phyloP scores from a whole-genome alignment of 2,797 vertebrate genomes.

The Rhincodon typus region DNA sequence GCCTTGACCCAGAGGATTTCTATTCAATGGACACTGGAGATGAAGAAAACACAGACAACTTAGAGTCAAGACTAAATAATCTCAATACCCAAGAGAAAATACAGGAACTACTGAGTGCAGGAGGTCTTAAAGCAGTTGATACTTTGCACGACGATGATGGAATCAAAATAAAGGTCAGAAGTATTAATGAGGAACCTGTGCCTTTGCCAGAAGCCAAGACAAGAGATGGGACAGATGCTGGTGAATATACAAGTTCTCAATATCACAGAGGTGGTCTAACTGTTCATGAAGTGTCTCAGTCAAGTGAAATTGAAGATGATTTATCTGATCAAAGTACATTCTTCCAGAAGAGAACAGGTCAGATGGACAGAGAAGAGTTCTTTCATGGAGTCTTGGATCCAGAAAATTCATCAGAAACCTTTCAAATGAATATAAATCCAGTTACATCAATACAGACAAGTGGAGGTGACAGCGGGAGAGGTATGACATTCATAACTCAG shows the following conservation, averaged over 20 bases:
- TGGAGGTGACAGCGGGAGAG: conserved; percentile 46
- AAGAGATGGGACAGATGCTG: not conserved
- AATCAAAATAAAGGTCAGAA: not conserved
- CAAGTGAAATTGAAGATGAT: not conserved
- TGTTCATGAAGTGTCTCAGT: too few species aligned
- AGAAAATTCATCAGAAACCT: conserved; percentile 69
- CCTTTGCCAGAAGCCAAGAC: not conserved
- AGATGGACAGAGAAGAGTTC: not conserved
- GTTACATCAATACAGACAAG: conserved; percentile 45
- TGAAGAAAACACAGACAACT: conserved; percentile 51
- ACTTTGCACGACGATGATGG: not conserved
- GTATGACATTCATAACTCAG: conserved; percentile 40
- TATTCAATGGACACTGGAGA: conserved; percentile 41
- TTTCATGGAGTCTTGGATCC: conserved; percentile 50
- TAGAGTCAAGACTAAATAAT: not conserved
- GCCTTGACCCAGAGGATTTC: conserved; percentile 61
- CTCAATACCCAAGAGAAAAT: not conserved
- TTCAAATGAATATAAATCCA: conserved; percentile 70
- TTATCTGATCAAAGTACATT: not conserved
- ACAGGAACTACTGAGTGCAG: not conserved
- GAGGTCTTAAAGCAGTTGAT: not conserved
- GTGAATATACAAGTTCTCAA: not conserved
- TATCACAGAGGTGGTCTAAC: not conserved
- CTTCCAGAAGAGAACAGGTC: not conserved
- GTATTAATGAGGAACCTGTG: not conserved